Evolutionary conservation across 2,888 invertebrate genomes (phyloP), one percentile per base, ranked within the genome.

Genomic region (Maniola hyperantus): DNA sequence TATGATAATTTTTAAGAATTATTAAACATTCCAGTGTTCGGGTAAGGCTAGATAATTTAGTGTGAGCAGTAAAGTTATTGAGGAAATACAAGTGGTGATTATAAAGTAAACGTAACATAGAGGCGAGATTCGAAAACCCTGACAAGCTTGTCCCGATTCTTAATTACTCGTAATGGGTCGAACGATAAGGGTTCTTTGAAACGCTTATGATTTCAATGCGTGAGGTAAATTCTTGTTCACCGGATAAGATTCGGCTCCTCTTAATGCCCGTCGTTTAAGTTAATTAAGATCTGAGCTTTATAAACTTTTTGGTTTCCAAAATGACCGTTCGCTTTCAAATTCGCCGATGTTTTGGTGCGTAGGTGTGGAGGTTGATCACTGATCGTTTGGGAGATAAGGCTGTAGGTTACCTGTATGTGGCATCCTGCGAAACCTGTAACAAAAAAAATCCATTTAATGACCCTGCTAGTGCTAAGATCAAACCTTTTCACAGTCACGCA

Each of bases 201-300:
- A 89, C 90, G 90, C 87, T 90, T 89, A 89, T 91, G 91, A 90
- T 89, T 89, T 89, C 88, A 83, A 87, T 84, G 89, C 87, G 90
- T 87, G 88, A 89, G 88, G 88, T 87, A 84, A 85, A 85, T 84
- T 84, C 83, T 73, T 80, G 64, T 60, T 63, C 66, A 54, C 78
- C 81, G 79, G 77, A 70, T 69, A 70, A 69, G 63, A 68, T 72
- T 76, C 71, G 75, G 76, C 74, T 74, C 73, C 76, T 76, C 79
- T 73, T 82, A 80, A 85, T 82, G 83, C 77, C 70, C 70, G 73
- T 76, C 76, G 81, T 82, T 83, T 77, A 77, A 73, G 82, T 88
- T 89, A 89, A 89, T 89, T 89, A 89, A 89, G 85, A 85, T 85
- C 82, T 84, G 84, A 80, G 72, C 73, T 64, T 69, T 71, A 64